A percentile compares a stretch with the other conserved stretches of the same genome.
Conservation (phyloP, 2,113 vertebrate species). For the Oryzias celebensis region DNA sequence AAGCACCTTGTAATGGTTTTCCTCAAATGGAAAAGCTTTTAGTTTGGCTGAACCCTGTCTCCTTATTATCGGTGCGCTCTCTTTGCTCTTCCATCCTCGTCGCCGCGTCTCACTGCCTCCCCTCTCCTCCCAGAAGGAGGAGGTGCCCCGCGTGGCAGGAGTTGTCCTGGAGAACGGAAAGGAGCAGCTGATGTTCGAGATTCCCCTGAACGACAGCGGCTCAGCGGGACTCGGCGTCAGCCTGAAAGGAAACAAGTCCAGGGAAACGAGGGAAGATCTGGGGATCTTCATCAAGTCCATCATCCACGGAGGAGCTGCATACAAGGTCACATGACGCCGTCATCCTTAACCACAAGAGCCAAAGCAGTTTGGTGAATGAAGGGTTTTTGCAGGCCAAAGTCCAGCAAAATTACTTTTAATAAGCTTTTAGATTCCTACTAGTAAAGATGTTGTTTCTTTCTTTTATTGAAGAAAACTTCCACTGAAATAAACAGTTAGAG, state of each 20-base stretch:
- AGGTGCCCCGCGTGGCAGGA: slow-evolving; percentile 30
- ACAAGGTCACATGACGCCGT: slow-evolving; percentile 81
- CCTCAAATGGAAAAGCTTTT: slow-evolving; percentile 68
- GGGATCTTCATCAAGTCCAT: slow-evolving; percentile 98
- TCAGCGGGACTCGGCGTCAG: slow-evolving; percentile 95
- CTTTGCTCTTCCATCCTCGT: neutral
- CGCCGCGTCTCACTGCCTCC: neutral
- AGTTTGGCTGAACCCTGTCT: slow-evolving; percentile 50
- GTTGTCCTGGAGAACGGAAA: slow-evolving; percentile 80
- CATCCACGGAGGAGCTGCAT: slow-evolving; percentile 94
- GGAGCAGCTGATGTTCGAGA: slow-evolving; percentile 92
- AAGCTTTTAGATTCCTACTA: no score
- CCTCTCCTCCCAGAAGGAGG: slow-evolving; percentile 61
- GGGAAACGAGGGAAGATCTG: slow-evolving; percentile 91
- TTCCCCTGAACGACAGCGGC: slow-evolving; percentile 92
- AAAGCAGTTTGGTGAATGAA: no score
- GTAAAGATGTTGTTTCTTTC: no score
- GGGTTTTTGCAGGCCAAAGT: no score
- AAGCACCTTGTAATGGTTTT: slow-evolving; percentile 45
- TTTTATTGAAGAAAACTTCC: no score
- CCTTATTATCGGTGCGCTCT: slow-evolving; percentile 5
- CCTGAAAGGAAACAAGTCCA: slow-evolving; percentile 96
- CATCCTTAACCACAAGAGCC: neutral
- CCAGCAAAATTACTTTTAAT: no score
- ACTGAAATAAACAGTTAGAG: no score